Percentiles rank a stretch among this genome's conserved stretches.
Conservation (phyloP, 2,113 vertebrate species). For the Phodopus roborovskii region DNA sequence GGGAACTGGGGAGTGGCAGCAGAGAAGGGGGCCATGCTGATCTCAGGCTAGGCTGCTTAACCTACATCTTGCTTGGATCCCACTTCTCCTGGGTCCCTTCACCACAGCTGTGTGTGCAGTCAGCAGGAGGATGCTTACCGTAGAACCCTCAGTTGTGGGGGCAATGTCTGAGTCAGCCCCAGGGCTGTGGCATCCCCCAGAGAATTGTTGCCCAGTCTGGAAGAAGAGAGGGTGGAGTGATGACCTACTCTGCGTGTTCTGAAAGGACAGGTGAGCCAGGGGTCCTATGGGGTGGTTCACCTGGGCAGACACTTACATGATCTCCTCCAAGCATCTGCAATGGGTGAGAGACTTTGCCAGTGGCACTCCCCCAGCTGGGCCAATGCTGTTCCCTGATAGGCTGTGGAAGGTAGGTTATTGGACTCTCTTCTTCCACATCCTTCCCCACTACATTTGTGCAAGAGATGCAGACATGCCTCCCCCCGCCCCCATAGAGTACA, state of each 20-base stretch:
- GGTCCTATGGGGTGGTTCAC: not conserved
- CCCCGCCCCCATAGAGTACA: not conserved
- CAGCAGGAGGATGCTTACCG: constrained; percentile 86
- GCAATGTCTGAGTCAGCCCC: constrained; percentile 86
- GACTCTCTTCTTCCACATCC: not conserved
- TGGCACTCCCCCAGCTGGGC: constrained; percentile 84
- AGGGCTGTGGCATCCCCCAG: constrained; percentile 85
- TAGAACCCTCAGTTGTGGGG: constrained; percentile 85
- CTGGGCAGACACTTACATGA: constrained; percentile 87
- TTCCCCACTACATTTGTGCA: not conserved
- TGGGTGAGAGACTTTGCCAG: constrained; percentile 85
- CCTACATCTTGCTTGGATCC: accelerated
- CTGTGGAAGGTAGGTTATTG: constrained; percentile 77
- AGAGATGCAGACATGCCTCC: not conserved
- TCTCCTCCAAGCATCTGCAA: constrained; percentile 87
- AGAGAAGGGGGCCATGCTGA: no score
- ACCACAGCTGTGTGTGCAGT: not conserved
- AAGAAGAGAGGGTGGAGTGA: not conserved
- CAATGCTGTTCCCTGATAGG: constrained; percentile 87
- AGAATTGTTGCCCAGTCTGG: constrained; percentile 88
- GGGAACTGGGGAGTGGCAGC: not conserved
- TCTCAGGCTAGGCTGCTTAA: not conserved
- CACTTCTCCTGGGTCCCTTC: accelerated
- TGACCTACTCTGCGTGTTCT: not conserved
- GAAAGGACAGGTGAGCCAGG: not conserved